Base-by-base conservation (phyloP, 2,113 vertebrate genomes). In the Centropus bengalensis region DNA sequence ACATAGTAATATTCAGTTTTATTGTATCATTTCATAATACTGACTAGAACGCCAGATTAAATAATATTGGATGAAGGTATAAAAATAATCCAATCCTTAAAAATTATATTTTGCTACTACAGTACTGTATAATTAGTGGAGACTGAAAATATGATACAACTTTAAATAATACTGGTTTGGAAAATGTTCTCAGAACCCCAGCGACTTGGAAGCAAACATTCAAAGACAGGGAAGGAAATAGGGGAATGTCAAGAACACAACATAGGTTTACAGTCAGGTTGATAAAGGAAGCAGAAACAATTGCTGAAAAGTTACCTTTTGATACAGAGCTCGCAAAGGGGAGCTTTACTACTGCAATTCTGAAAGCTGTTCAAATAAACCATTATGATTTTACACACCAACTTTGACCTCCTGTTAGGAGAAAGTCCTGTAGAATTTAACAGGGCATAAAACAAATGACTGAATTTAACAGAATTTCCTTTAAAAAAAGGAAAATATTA, bases 11-110 rank as follows among this genome's bases (percentile, higher is more conserved):
- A 98, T 79, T 96, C 44, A 92, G 44, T 92, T 98, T 98, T 98
- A 98, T 98, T 98, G 94, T 96, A 96, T 98, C 70, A 69, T 97
- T 97, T 96, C 90, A 91, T 88, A 87, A 94, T 88, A 93, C 98
- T 98, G 98, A 98, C 98, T 98, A 98, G 94, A 98, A 98, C 98
- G 98, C 97, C 98, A 98, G 98, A 93, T 92, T 97, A 95, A 94
- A 93, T 91, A 95, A 95, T 52, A 94, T 96, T 97, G 96, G 95
- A 96, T 94, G 96, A 84, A 96, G 82, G 94, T 98, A 98, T 97
- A 98, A 98, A 98, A 98, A 98, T 98, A 98, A 98, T 97, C 96
- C 70, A 97, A 97, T 97, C 96, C 96, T 98, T 98, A 97, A 96
- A 98, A 98, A 98, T 98, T 96, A 97, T 94, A 96, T 81, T 98